Evolutionary conservation across 64 coral and sea anemone genomes (phyloP).

Genomic region (Pachyseris speciosa): DNA sequence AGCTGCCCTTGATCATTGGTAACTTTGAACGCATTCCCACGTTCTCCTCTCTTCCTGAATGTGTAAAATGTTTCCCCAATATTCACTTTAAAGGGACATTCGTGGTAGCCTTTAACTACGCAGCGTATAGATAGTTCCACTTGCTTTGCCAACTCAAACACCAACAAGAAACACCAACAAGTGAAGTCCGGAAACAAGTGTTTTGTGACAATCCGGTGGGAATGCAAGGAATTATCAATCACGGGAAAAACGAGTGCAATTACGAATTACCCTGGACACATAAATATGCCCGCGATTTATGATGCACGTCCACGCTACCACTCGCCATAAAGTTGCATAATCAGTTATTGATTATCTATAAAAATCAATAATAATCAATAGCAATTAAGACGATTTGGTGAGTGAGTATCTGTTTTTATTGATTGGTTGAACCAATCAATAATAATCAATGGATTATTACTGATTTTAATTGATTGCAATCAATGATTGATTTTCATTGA

Average conservation of each 20-base stretch:
- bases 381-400: not conserved
- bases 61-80: slow-evolving; percentile 7
- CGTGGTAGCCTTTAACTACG: slow-evolving; percentile 15
- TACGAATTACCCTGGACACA: not conserved
- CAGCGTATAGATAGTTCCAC: not conserved
- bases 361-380: not conserved
- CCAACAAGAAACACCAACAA: too few species aligned
- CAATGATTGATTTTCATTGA: not conserved
- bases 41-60: slow-evolving; percentile 29
- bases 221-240: not conserved
- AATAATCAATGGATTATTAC: slow-evolving; percentile 5
- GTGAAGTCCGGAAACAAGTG: not conserved
- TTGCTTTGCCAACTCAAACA: not conserved
- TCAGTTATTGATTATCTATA: slow-evolving; percentile 5
- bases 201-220: not conserved
- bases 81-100: slow-evolving; percentile 19
- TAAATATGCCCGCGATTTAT: not conserved
- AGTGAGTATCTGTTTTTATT: not conserved
- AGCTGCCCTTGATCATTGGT: slow-evolving; percentile 34
- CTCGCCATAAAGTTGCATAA: not conserved
- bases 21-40: slow-evolving; percentile 24
- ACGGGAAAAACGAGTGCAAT: not conserved
- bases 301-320: not conserved
- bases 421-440: slow-evolving; percentile 11
- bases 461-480: slow-evolving; percentile 5